Evolutionary conservation across 2,888 invertebrate genomes (phyloP).

Genomic region (Drosophila mulleri): DNA sequence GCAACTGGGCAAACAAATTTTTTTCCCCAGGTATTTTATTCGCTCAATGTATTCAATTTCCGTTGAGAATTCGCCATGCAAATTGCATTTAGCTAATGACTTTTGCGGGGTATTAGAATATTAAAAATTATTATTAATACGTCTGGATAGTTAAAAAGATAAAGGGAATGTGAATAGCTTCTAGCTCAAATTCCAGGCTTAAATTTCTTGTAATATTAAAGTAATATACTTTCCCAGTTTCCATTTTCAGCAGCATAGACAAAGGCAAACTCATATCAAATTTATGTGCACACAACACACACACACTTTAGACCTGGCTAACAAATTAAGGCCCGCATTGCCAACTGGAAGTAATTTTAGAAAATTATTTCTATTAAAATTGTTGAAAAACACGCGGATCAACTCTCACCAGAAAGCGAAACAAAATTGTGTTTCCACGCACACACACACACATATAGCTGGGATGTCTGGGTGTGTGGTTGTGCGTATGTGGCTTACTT

Average conservation of each 20-base stretch:
- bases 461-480: constrained; percentile 14
- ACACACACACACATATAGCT: neutral
- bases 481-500: constrained; percentile 51
- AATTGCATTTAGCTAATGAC: constrained; percentile 23
- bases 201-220: neutral
- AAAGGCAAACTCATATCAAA: constrained; percentile 5
- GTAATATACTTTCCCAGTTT: neutral
- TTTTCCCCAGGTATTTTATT: constrained; percentile 37
- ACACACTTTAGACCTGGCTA: constrained; percentile 13
- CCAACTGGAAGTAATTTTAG: constrained; percentile 38
- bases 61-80: constrained; percentile 20
- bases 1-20: constrained; percentile 10
- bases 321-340: constrained; percentile 41
- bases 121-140: constrained; percentile 7
- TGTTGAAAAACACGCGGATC: constrained; percentile 28
- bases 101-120: constrained; percentile 5
- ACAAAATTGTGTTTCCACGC: constrained; percentile 27
- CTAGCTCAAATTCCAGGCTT: too few relatives aligned
- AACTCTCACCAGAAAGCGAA: constrained; percentile 25
- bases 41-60: constrained; percentile 37
- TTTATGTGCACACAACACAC: neutral
- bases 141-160: neutral
- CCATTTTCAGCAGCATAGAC: constrained; percentile 9
- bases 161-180: neutral
- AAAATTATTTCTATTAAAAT: constrained; percentile 37